Conservation (phyloP, 2,113 vertebrate genomes). For the Brachyhypopomus occidentalis region DNA sequence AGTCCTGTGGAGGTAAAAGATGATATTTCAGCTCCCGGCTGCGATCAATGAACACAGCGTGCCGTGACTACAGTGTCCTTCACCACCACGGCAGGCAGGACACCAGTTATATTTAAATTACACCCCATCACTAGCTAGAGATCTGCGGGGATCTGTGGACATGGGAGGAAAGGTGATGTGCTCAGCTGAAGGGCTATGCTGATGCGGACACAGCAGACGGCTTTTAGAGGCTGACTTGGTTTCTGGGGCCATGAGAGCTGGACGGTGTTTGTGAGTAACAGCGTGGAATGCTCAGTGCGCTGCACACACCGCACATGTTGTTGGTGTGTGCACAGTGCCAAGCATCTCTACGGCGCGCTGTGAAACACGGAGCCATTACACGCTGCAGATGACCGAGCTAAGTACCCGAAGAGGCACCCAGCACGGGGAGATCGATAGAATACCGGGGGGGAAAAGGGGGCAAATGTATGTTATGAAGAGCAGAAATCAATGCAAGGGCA, state of each 20-base stretch:
- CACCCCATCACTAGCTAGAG: not conserved
- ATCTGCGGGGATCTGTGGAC: not conserved
- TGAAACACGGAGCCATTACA: not conserved
- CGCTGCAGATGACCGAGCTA: constrained; percentile 12
- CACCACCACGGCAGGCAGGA: constrained; percentile 60
- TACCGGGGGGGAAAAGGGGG: constrained; percentile 28
- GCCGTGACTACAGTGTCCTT: constrained; percentile 62
- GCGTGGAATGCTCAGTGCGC: no score
- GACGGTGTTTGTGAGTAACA: no score
- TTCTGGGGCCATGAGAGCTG: no score
- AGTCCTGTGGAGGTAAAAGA: constrained; percentile 53
- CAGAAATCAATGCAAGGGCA: constrained; percentile 33
- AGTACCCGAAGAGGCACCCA: constrained; percentile 1
- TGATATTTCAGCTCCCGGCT: constrained; percentile 67
- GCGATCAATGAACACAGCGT: constrained; percentile 71
- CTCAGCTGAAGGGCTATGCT: not conserved
- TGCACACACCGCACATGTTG: no score
- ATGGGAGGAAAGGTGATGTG: not conserved
- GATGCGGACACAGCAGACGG: no score
- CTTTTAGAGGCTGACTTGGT: no score
- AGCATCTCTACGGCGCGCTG: no score
- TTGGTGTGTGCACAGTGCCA: no score
- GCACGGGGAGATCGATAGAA: constrained; percentile 43
- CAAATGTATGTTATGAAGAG: constrained; percentile 27
- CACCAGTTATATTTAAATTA: not conserved